Conservation (phyloP, 2,888 invertebrate genomes). For the Artemia sinica region DNA sequence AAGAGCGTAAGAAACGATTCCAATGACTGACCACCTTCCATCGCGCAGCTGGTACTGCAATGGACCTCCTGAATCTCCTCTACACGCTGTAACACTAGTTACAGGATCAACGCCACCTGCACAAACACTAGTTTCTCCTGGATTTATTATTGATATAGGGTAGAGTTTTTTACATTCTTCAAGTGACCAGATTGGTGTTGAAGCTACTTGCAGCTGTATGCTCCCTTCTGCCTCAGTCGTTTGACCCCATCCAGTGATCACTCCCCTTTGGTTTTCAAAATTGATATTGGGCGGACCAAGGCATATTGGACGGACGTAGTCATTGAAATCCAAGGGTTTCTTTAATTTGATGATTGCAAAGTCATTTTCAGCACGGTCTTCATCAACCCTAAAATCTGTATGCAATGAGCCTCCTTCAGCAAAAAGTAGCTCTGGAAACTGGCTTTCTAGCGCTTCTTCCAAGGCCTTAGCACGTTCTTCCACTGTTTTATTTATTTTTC, state of each 20-base stretch:
- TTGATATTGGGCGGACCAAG: not conserved
- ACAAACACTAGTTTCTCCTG: not conserved
- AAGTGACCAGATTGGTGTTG: constrained; percentile 5
- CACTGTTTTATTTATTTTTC: not conserved
- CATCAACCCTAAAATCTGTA: not conserved
- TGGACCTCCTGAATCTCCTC: not conserved
- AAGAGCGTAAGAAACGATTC: not conserved
- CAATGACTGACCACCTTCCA: not conserved
- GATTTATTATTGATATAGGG: not conserved
- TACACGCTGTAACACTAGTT: not conserved
- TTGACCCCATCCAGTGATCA: not conserved
- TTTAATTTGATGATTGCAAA: constrained; percentile 1
- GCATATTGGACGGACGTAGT: not conserved
- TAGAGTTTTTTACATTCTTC: not conserved
- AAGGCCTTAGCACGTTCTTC: not conserved
- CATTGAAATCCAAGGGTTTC: not conserved
- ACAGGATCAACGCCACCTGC: not conserved
- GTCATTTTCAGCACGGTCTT: not conserved
- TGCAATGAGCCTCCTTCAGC: not conserved
- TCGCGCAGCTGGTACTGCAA: not conserved
- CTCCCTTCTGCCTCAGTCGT: not conserved
- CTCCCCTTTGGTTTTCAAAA: not conserved
- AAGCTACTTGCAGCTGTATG: not conserved
- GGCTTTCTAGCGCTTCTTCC: not conserved
- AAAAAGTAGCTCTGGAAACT: constrained; percentile 7